Evolutionary conservation across 2,888 invertebrate genomes (phyloP), one percentile per base, ranked within the genome.

Genomic region (Sphaerophoria rueppellii): DNA sequence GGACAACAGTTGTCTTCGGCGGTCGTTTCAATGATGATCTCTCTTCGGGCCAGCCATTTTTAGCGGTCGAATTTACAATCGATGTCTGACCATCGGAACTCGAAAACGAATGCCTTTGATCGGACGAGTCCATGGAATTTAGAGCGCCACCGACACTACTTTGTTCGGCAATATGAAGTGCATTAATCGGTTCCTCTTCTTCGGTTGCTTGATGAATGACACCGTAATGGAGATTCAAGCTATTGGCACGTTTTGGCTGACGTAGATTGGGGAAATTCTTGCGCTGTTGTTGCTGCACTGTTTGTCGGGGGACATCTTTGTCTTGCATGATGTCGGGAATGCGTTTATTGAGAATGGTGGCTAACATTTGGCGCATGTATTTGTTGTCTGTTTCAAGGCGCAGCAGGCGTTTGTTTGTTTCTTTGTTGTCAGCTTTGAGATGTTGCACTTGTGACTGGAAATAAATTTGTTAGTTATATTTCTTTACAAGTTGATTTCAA

Each of bases 321-420:
- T 91, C 91, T 71, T 90, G 90, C 50, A 91, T 91, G 7, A 91
- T 89, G 40, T 91, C 90, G 12, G 58, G 60, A 50, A 69, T 87
- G 37, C 89, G 89, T 82, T 89, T 90, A 70, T 90, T 91, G n/a
- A 90, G 89, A 12, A 91, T 87, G 1, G 89, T 89, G 43, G 90
- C 90, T 76, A 91, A 63, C 74, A 91, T 90, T 87, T 91, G 90
- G 1, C 91, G 90, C 87, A 92, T 89, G 80, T 90, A 91, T 79
- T 94, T 94, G 87, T 95, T 91, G 89, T 95, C 95, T 80, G 95
- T 94, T 89, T 95, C 95, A 69, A 95, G 91, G 89, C 95, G 95
- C 40, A 92, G 91, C 61, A 95, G 93, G 43, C 95, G 93, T 89
- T 95, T 95, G 91, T 94, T 94, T 90, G 94, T 93, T 87, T 94